phyloP scores from a whole-genome alignment of 2,888 invertebrate species.

The Ethmia dodecea region DNA sequence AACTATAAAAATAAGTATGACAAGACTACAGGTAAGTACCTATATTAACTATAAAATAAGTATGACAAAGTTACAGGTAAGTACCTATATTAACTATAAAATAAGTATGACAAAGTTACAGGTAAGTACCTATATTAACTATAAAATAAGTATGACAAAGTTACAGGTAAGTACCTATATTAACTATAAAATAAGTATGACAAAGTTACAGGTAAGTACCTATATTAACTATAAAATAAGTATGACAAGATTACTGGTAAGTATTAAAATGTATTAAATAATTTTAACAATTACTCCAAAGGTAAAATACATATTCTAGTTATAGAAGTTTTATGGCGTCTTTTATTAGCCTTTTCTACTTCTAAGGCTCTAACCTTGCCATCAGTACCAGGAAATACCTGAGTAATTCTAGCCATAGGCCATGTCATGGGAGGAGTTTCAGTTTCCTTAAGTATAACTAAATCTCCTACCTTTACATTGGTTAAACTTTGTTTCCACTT shows the following conservation, averaged over 20 bases:
- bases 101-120: background rate
- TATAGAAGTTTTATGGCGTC: background rate
- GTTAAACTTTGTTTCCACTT: background rate
- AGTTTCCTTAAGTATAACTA: background rate
- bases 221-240: background rate
- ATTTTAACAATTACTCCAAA: background rate
- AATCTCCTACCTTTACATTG: background rate
- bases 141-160: background rate
- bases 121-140: background rate
- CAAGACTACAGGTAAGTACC: background rate
- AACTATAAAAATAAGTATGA: background rate
- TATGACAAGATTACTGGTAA: background rate
- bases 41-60: background rate
- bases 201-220: background rate
- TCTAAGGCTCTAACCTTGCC: slow-evolving; percentile 3
- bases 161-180: background rate
- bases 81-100: background rate
- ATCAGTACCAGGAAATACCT: slow-evolving; percentile 3
- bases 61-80: background rate
- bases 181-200: background rate
- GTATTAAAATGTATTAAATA: background rate
- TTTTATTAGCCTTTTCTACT: background rate
- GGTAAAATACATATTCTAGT: background rate
- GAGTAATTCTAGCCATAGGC: background rate
- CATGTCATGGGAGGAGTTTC: background rate